Percentiles rank a stretch among this genome's conserved stretches.
Evolutionary conservation across 2,797 vertebrate genomes (phyloP).

Genomic region (Protonibea diacanthus): DNA sequence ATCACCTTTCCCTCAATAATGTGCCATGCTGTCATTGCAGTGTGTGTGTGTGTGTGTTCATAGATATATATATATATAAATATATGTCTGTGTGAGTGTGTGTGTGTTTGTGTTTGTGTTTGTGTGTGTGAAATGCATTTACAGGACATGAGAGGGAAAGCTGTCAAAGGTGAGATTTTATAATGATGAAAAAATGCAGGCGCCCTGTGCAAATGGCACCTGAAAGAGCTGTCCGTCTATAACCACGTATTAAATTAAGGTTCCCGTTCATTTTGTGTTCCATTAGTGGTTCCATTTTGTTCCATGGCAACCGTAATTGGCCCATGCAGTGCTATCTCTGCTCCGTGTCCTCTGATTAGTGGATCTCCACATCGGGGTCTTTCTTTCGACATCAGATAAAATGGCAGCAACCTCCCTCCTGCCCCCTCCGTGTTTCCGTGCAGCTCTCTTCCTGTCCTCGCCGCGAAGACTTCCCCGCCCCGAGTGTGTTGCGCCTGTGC

Average conservation of each 20-base stretch:
- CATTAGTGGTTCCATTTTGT: constrained; percentile 66
- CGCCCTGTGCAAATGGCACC: constrained; percentile 47
- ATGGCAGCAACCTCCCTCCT: constrained; percentile 48
- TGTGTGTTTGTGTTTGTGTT: constrained; percentile 16
- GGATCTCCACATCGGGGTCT: constrained; percentile 45
- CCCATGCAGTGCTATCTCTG: constrained; percentile 40
- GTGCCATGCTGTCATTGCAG: constrained; percentile 57
- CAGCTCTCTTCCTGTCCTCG: constrained; percentile 26
- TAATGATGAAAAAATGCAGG: constrained; percentile 45
- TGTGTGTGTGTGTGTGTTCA: constrained; percentile 46
- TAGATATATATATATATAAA: neutral
- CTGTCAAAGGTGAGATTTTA: constrained; percentile 66
- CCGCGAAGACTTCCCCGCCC: neutral
- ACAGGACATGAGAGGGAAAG: constrained; percentile 34
- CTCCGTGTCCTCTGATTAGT: constrained; percentile 62
- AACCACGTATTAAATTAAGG: constrained; percentile 51
- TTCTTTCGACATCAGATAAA: constrained; percentile 69
- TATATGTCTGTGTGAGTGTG: constrained; percentile 11
- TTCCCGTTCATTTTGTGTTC: constrained; percentile 62
- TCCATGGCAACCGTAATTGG: constrained; percentile 66
- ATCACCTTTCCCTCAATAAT: constrained; percentile 82
- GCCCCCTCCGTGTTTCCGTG: neutral
- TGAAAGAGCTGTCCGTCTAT: constrained; percentile 44
- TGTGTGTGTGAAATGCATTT: constrained; percentile 51
- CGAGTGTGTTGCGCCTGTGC: constrained; percentile 2